Percentiles rank a stretch among this genome's conserved stretches.
Conservation (phyloP, 2,113 vertebrate species). For the Procavia capensis region DNA sequence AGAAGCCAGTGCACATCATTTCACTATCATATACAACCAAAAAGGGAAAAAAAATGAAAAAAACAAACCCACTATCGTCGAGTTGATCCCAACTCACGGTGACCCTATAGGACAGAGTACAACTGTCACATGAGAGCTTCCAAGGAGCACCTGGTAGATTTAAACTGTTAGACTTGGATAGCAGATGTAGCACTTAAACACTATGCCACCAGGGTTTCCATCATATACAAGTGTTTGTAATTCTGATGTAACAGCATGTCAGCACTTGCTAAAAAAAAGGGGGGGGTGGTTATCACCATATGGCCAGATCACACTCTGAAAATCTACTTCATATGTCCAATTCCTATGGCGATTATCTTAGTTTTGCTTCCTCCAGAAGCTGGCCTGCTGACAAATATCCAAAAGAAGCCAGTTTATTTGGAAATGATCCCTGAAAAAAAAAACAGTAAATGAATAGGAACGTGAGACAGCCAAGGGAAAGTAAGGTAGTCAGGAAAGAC, state of each 20-base stretch:
- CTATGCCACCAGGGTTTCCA: too few species aligned
- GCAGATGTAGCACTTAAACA: too few species aligned
- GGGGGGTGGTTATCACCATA: not conserved
- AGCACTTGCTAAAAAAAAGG: not conserved
- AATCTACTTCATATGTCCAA: not conserved
- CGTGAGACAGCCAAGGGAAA: not conserved
- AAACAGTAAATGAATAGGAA: not conserved
- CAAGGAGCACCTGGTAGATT: too few species aligned
- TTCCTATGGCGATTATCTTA: constrained; percentile 8
- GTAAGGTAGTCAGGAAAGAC: not conserved
- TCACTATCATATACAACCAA: too few species aligned
- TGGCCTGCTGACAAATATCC: not conserved
- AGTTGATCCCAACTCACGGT: too few species aligned
- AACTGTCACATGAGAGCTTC: too few species aligned
- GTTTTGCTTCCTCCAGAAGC: not conserved
- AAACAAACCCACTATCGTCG: too few species aligned
- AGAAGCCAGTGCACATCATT: not conserved
- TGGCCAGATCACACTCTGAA: not conserved
- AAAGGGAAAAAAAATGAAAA: too few species aligned
- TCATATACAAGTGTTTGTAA: not conserved
- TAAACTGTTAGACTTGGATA: too few species aligned
- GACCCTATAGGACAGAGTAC: too few species aligned
- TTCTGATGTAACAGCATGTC: not conserved
- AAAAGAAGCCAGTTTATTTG: not conserved
- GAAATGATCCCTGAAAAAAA: not conserved